phyloP scores from a whole-genome alignment of 1,140 invertebrate genomes.

The Metopolophium dirhodum region DNA sequence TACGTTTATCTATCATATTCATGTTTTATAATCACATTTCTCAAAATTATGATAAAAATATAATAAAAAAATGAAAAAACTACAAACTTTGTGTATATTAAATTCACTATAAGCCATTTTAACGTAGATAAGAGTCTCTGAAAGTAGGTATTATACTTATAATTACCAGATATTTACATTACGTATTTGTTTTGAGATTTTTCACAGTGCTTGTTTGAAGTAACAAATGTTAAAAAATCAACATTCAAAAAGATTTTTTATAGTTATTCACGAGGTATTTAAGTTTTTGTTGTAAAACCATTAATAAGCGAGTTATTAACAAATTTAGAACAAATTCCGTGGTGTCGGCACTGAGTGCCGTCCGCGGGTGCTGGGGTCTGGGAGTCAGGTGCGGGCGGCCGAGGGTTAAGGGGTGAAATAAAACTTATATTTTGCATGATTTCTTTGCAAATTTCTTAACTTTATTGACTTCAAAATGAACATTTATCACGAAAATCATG shows the following conservation, averaged over 20 bases:
- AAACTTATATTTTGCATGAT: too few species aligned
- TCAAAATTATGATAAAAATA: constrained; percentile 3
- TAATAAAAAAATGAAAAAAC: constrained; percentile 23
- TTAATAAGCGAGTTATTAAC: neutral
- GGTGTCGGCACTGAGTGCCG: neutral
- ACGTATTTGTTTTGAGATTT: constrained; percentile 32
- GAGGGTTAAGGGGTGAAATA: too few species aligned
- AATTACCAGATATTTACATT: constrained; percentile 21
- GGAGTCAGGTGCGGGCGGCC: neutral
- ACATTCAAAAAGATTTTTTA: neutral
- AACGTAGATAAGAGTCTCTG: neutral
- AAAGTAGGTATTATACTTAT: neutral
- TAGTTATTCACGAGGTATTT: neutral
- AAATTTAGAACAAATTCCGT: neutral
- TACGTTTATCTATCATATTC: constrained; percentile 23
- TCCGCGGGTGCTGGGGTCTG: neutral
- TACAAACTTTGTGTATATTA: constrained; percentile 5
- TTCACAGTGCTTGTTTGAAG: neutral
- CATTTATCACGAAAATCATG: too few species aligned
- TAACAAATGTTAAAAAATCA: neutral
- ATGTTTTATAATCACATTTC: constrained; percentile 24
- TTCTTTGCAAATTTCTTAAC: too few species aligned
- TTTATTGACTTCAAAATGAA: too few species aligned
- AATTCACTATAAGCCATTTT: constrained; percentile 17
- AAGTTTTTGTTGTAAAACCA: neutral